Evolutionary conservation across 2,113 vertebrate genomes (phyloP).

Genomic region (human): DNA sequence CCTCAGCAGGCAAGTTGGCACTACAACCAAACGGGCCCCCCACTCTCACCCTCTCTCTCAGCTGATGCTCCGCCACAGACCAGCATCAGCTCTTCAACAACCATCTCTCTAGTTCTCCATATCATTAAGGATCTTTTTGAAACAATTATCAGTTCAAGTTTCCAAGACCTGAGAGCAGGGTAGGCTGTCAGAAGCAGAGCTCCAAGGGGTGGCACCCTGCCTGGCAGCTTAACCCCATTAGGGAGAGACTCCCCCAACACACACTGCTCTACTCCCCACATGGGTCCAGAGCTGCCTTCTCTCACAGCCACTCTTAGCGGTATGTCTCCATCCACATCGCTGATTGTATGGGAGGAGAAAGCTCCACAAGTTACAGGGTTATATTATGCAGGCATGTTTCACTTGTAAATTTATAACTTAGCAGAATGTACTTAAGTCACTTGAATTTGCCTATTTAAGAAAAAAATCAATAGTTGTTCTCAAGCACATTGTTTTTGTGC

Average conservation of each 20-base stretch:
- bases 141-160: neutral
- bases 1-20: neutral
- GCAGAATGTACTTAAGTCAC: neutral
- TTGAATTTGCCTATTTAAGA: neutral
- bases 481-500: neutral
- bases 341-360: neutral
- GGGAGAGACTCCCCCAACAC: rapidly evolving
- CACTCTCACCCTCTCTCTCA: neutral
- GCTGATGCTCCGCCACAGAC: neutral
- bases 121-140: neutral
- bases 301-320: neutral
- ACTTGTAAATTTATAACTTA: neutral
- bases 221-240: neutral
- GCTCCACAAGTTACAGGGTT: neutral
- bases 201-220: neutral
- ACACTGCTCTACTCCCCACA: neutral
- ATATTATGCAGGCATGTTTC: no score
- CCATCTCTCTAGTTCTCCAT: neutral
- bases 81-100: neutral
- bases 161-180: neutral
- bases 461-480: neutral
- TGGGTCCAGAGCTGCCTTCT: no score
- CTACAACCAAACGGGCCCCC: neutral
- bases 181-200: neutral
- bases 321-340: neutral